A percentile compares a stretch with the other conserved stretches of the same genome.
Conservation (phyloP, 2,888 invertebrate species). For the Holacanthella duospinosa region DNA sequence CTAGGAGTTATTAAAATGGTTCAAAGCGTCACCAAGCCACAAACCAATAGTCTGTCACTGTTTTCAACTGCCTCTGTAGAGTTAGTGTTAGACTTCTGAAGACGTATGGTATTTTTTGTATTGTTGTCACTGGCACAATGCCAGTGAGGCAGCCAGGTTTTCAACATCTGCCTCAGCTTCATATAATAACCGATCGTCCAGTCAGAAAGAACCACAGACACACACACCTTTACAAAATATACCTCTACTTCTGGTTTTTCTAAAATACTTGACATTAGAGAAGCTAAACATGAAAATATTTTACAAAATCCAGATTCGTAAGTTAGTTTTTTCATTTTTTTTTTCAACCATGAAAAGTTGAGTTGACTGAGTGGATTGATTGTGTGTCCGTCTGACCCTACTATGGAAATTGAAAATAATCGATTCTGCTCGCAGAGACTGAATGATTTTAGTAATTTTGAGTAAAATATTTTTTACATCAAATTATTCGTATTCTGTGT, state of each 20-base stretch:
- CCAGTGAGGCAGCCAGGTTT: neutral
- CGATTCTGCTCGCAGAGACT: too few relatives aligned
- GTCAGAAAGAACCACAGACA: neutral
- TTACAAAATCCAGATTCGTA: too few relatives aligned
- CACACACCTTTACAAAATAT: neutral
- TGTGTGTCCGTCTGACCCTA: too few relatives aligned
- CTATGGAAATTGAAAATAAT: too few relatives aligned
- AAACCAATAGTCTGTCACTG: neutral
- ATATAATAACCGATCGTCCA: neutral
- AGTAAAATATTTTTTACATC: neutral
- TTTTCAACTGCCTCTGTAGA: neutral
- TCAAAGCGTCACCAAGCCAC: neutral
- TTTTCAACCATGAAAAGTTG: too few relatives aligned
- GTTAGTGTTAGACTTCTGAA: neutral
- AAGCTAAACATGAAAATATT: neutral
- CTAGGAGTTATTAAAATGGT: neutral
- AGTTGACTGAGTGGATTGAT: too few relatives aligned
- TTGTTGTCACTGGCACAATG: conserved; percentile 4
- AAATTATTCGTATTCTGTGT: too few relatives aligned
- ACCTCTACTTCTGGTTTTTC: neutral
- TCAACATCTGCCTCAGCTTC: neutral
- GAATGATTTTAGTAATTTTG: neutral
- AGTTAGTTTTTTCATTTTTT: too few relatives aligned
- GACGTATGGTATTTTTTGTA: neutral
- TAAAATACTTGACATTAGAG: too few relatives aligned